Conservation (phyloP, 2,888 invertebrate genomes). For the Calameuta idolon region DNA sequence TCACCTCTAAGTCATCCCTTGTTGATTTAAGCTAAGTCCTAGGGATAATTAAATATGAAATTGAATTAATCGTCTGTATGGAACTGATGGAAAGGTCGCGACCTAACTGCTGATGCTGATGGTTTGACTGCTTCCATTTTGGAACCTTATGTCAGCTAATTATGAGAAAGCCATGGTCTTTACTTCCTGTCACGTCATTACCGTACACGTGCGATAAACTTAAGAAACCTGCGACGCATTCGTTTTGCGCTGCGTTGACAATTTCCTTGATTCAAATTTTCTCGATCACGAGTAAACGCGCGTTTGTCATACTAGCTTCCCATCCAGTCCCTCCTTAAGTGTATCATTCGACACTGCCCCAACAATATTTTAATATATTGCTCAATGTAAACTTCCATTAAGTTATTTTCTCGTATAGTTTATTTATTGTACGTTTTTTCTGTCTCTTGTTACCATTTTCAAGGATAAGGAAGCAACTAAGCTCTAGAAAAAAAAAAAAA, state of each 20-base stretch:
- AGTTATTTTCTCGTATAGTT: slow-evolving; percentile 1
- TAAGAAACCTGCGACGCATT: background rate
- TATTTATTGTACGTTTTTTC: background rate
- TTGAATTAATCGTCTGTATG: background rate
- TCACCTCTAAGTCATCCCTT: slow-evolving; percentile 52
- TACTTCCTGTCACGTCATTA: background rate
- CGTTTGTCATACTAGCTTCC: background rate
- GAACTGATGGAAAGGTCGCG: background rate
- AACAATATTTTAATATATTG: slow-evolving; percentile 3
- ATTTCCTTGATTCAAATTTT: background rate
- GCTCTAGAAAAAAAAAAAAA: background rate
- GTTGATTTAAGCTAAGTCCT: slow-evolving; percentile 47
- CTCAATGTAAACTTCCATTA: slow-evolving; percentile 19
- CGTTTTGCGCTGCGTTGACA: background rate
- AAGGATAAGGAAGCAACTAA: background rate
- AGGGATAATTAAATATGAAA: slow-evolving; percentile 15
- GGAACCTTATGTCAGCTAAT: background rate
- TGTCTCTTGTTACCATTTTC: background rate
- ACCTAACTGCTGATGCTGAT: background rate
- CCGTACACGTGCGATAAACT: background rate
- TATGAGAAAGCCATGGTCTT: background rate
- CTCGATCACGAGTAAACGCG: background rate
- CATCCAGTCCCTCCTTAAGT: background rate
- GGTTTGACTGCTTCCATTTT: background rate
- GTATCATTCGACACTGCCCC: background rate